A percentile compares a stretch with the other conserved stretches of the same genome.
phyloP scores from a whole-genome alignment of 2,797 vertebrate species.

The Labroides dimidiatus region DNA sequence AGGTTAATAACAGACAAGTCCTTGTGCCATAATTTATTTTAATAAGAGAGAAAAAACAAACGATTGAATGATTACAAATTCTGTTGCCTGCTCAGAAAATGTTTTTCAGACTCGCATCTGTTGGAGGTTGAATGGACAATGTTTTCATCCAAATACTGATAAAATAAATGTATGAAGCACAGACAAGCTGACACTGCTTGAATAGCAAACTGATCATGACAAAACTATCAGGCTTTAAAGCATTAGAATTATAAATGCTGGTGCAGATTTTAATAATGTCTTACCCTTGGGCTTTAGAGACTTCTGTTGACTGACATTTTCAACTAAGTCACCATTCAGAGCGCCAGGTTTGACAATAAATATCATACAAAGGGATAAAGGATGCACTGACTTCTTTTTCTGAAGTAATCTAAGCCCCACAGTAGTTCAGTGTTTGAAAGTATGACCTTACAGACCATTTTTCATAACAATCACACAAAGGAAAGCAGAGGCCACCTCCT shows the following conservation, averaged over 20 bases:
- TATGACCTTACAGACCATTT: slow-evolving; percentile 18
- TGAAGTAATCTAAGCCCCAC: slow-evolving; percentile 10
- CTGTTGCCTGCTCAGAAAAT: not conserved
- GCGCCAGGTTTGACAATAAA: not conserved
- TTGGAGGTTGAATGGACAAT: not conserved
- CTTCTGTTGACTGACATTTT: not conserved
- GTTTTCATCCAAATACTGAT: not conserved
- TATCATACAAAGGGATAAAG: not conserved
- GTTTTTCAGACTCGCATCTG: slow-evolving; percentile 1
- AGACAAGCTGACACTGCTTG: not conserved
- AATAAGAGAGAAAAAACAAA: slow-evolving; percentile 1
- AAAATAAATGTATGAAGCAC: not conserved
- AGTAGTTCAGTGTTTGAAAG: slow-evolving; percentile 15
- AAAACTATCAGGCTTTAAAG: not conserved
- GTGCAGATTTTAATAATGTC: not conserved
- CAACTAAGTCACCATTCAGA: not conserved
- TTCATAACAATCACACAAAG: slow-evolving; percentile 48
- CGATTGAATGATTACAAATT: slow-evolving; percentile 12
- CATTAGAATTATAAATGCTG: not conserved
- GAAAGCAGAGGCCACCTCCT: slow-evolving; percentile 37
- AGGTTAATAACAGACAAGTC: not conserved
- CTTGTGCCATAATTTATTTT: not conserved
- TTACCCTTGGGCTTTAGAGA: not conserved
- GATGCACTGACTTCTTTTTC: not conserved
- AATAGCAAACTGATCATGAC: not conserved